These are phyloP conservation scores for Micronycteris hirsuta DNA, from an alignment of 2,113 vertebrate genomes.

Conservation along the genomic window DNA sequence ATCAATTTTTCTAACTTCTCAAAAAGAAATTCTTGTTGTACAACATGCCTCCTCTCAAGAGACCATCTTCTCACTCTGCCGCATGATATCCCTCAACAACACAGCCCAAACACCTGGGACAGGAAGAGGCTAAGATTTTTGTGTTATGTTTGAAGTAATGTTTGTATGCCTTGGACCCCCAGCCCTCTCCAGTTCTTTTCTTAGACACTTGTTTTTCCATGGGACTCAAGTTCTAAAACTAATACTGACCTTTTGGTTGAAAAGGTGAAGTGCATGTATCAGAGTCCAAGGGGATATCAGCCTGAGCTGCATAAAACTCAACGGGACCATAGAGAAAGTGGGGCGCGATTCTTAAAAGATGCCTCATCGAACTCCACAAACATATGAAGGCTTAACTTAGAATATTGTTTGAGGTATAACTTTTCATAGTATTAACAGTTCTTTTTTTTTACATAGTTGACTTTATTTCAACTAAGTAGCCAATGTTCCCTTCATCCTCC, in stretches of 20 bases:
- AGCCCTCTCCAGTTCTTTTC: not conserved
- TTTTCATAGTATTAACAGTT: not conserved
- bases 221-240: constrained; percentile 45
- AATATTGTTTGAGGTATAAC: not conserved
- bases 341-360: not conserved
- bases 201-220: not conserved
- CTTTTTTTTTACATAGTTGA: not conserved
- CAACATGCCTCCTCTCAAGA: not conserved
- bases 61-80: not conserved
- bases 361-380: not conserved
- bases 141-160: not conserved
- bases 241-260: constrained; percentile 43
- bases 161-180: not conserved
- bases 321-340: not conserved
- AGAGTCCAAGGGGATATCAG: not conserved
- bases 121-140: not conserved
- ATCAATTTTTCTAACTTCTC: not conserved
- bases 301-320: not conserved
- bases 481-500: not conserved
- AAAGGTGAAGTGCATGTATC: constrained; percentile 26
- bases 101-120: not conserved
- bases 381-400: not conserved
- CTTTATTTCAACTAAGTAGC: not conserved
- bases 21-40: not conserved
- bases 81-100: not conserved